Evolutionary conservation across 2,113 vertebrate genomes (phyloP).

Genomic region (Ceyx margarethae): DNA sequence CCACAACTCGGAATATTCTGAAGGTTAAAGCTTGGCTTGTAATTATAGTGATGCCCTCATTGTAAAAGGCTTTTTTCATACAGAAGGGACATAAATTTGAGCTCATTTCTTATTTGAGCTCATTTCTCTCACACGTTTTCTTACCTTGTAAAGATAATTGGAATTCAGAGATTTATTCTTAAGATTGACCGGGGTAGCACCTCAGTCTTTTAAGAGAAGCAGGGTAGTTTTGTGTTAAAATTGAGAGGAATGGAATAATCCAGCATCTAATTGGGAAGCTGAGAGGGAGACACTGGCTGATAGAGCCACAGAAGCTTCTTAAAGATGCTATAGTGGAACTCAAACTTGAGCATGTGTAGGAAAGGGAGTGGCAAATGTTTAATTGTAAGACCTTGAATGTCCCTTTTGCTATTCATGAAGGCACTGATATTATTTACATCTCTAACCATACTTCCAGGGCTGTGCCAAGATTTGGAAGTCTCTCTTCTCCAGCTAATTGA

Average conservation of each 20-base stretch:
- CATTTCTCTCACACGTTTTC: not conserved
- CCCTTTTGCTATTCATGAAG: conserved; percentile 24
- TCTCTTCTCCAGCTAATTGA: conserved; percentile 61
- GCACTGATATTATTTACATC: conserved; percentile 55
- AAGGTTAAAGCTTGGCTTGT: not conserved
- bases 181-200: not conserved
- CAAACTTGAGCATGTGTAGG: not conserved
- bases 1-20: not conserved
- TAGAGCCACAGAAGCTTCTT: not conserved
- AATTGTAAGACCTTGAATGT: conserved; percentile 28
- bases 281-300: not conserved
- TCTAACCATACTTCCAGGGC: conserved; percentile 13
- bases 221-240: not conserved
- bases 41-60: not conserved
- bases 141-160: not conserved
- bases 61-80: not conserved
- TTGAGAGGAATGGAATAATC: not conserved
- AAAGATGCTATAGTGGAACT: not conserved
- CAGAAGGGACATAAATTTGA: not conserved
- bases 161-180: not conserved
- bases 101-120: not conserved
- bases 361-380: not conserved
- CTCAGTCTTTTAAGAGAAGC: not conserved
- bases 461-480: conserved; percentile 64
- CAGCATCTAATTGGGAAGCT: not conserved